Percentiles rank a stretch among this genome's conserved stretches.
These are phyloP conservation scores for Procambarus clarkii DNA, from an alignment of 1,140 invertebrate genomes.

Conservation along the genomic window DNA sequence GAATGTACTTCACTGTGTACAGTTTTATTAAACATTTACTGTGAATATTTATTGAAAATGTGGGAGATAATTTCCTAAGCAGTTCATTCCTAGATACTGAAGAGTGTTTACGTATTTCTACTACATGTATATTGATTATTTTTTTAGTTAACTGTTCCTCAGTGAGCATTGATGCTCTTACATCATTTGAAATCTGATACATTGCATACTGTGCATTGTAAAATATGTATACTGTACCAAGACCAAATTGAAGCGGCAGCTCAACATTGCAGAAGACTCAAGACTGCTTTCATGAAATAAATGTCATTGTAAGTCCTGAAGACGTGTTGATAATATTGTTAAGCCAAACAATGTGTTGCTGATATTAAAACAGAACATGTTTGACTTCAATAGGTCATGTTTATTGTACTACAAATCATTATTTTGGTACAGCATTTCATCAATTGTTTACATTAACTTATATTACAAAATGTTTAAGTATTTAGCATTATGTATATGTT, in stretches of 20 bases:
- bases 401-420: no score
- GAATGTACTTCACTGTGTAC: conserved; percentile 92
- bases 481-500: no score
- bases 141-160: not conserved
- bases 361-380: no score
- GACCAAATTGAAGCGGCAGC: not conserved
- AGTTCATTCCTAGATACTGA: not conserved
- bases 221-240: not conserved
- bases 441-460: no score
- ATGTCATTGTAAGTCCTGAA: not conserved
- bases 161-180: not conserved
- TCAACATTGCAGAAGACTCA: not conserved
- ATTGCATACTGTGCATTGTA: not conserved
- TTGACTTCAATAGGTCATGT: no score
- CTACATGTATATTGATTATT: not conserved
- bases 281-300: not conserved
- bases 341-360: no score
- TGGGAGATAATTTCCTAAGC: not conserved
- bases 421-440: no score
- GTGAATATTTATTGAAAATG: not conserved
- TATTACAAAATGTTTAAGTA: no score
- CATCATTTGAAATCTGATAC: not conserved
- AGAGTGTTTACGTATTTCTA: not conserved
- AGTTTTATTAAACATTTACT: conserved; percentile 87
- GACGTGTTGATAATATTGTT: no score